Base-by-base conservation (phyloP, 2,888 invertebrate species). In the Drosophila dives region DNA sequence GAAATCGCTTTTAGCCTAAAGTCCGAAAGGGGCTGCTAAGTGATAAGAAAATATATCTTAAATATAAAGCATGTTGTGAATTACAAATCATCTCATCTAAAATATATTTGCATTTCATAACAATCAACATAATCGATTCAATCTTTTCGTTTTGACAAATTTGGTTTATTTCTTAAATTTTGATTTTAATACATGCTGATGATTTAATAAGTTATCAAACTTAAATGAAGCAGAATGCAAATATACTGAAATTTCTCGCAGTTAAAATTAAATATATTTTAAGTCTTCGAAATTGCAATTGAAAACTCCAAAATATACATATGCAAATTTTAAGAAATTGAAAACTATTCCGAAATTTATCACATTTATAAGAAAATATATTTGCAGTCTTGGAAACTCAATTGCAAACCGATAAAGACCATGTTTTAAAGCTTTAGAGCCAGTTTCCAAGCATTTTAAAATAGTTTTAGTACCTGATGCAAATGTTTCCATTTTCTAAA, bases 391-490 rank as follows among this genome's bases (percentile, higher is more conserved):
- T 4, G 10, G n/a, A 12, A 23, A 38, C 12, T 12, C n/a, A 36
- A 49, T 23, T 55, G 1, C 33, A 23, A 17, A n/a, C 42, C 23
- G 26, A 33, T 17, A n/a, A 29, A 23, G n/a, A 10, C 17, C n/a
- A 40, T 29, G 7, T 49, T 23, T 42, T 32, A 45, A n/a, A 68
- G 42, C n/a, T 32, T 29, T 8, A 58, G 40, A 26, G 38, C 49
- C 36, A 45, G 38, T 33, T 33, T 12, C 17, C 53, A 26, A 61
- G 56, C 33, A 40, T 56, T 29, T 60, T 40, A 33, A 33, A 48
- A 65, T 54, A 62, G 60, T 50, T 32, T 36, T 62, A 17, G 36
- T 42, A 49, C 34, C 42, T 58, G 4, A 17, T 5, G 32, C 38
- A n/a, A 23, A 20, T 42, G 33, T 60, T 60, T 38, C 4, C 3